Conservation (phyloP, 1,140 invertebrate species). For the Macrotrachela quadricornifera region DNA sequence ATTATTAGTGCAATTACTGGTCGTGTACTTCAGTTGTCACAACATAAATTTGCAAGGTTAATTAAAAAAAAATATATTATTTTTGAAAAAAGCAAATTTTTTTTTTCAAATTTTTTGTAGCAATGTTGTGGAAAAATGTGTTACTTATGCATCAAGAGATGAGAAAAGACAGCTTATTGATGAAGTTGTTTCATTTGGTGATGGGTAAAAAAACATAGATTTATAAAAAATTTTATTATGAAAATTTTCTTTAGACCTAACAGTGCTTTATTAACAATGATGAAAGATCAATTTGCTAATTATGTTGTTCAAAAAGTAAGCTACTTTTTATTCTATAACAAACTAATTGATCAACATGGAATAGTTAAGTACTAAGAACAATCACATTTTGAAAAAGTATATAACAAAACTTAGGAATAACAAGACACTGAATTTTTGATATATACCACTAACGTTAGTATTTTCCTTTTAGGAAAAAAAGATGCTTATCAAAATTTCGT, state of each 20-base stretch:
- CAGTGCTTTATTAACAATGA: constrained; percentile 86
- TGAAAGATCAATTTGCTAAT: constrained; percentile 98
- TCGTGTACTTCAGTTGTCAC: constrained; percentile 76
- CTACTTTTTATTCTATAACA: no score
- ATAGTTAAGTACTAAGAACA: no score
- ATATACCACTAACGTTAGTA: no score
- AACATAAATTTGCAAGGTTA: constrained; percentile 79
- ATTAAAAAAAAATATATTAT: no score
- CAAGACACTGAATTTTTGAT: no score
- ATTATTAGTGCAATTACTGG: constrained; percentile 74
- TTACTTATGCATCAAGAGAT: constrained; percentile 23
- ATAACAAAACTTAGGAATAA: no score
- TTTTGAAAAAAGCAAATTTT: no score
- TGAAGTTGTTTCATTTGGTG: constrained; percentile 17
- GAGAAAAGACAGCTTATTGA: constrained; percentile 28
- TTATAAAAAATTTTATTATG: background rate
- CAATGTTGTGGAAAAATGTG: constrained; percentile 33
- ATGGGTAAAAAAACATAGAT: background rate
- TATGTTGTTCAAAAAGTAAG: constrained; percentile 81
- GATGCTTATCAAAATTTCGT: no score
- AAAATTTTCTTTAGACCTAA: constrained; percentile 14
- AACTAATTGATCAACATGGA: no score
- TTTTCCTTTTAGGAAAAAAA: no score
- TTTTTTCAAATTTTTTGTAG: constrained; percentile 4
- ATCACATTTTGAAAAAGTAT: no score